These are phyloP conservation scores for Alcedo atthis DNA, from an alignment of 2,797 vertebrate species.

Conservation along the genomic window DNA sequence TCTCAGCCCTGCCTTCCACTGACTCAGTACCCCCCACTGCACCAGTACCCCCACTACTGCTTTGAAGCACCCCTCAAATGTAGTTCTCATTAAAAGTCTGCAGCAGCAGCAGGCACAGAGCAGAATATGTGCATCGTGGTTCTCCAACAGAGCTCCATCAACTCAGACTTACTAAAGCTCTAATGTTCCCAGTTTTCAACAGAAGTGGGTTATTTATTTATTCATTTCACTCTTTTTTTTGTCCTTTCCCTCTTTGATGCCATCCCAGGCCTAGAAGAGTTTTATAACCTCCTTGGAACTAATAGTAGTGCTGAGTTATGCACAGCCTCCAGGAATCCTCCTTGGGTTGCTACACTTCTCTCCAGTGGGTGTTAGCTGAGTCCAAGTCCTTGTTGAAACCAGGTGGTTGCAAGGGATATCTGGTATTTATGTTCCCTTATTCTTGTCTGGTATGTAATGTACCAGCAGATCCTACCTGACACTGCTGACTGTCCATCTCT, in stretches of 20 bases:
- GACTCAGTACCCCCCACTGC: background rate
- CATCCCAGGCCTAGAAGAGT: background rate
- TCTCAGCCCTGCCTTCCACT: background rate
- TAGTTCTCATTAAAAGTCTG: background rate
- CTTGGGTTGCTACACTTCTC: background rate
- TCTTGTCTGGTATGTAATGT: background rate
- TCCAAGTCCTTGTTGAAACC: background rate
- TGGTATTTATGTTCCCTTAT: constrained; percentile 22
- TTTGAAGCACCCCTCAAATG: background rate
- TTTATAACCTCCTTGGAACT: constrained; percentile 32
- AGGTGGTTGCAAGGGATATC: constrained; percentile 1
- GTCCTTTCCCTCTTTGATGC: background rate
- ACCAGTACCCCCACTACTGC: background rate
- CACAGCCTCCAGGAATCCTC: background rate
- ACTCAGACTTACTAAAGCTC: background rate
- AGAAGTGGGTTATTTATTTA: background rate
- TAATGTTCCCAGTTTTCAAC: background rate
- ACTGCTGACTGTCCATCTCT: background rate
- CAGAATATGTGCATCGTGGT: background rate
- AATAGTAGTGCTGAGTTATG: background rate
- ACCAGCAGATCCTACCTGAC: background rate
- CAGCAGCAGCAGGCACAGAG: background rate
- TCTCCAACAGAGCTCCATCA: background rate
- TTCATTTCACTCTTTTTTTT: background rate
- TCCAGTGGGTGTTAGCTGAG: background rate